A percentile compares a stretch with the other conserved stretches of the same genome.
phyloP scores from a whole-genome alignment of 2,888 invertebrate species.

The Drosophila birchii region DNA sequence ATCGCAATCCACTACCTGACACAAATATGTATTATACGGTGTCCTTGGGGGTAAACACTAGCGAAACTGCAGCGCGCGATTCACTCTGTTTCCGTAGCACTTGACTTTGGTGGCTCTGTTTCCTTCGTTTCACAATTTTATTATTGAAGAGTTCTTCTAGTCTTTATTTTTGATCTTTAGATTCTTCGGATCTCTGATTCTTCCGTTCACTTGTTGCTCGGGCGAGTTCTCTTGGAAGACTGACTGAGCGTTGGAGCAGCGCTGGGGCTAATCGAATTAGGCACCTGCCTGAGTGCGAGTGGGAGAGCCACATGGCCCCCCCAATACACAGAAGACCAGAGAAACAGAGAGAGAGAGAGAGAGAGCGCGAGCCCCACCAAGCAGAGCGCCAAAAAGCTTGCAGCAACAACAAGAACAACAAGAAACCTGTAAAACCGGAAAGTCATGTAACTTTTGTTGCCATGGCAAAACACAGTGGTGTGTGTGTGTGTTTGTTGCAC shows the following conservation, averaged over 20 bases:
- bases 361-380: background rate
- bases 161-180: conserved; percentile 8
- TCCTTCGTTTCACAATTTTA: conserved; percentile 41
- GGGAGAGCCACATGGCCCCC: conserved; percentile 12
- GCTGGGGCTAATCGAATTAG: conserved; percentile 76
- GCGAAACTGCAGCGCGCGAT: conserved; percentile 54
- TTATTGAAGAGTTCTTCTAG: conserved; percentile 36
- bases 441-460: conserved; percentile 60
- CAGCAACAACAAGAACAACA: conserved; percentile 21
- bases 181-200: conserved; percentile 21
- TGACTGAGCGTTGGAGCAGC: conserved; percentile 74
- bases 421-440: conserved; percentile 74
- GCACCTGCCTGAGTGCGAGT: conserved; percentile 47
- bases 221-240: conserved; percentile 81
- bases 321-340: background rate
- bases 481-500: conserved; percentile 8
- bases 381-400: conserved; percentile 65
- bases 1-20: conserved; percentile 35
- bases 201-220: conserved; percentile 61
- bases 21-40: conserved; percentile 3
- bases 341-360: conserved; percentile 6
- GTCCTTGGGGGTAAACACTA: conserved; percentile 68
- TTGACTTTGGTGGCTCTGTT: conserved; percentile 23
- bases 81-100: conserved; percentile 73
- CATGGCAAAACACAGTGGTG: conserved; percentile 20